Base-by-base conservation (phyloP, 2,888 invertebrate genomes). In the Xestia xanthographa region DNA sequence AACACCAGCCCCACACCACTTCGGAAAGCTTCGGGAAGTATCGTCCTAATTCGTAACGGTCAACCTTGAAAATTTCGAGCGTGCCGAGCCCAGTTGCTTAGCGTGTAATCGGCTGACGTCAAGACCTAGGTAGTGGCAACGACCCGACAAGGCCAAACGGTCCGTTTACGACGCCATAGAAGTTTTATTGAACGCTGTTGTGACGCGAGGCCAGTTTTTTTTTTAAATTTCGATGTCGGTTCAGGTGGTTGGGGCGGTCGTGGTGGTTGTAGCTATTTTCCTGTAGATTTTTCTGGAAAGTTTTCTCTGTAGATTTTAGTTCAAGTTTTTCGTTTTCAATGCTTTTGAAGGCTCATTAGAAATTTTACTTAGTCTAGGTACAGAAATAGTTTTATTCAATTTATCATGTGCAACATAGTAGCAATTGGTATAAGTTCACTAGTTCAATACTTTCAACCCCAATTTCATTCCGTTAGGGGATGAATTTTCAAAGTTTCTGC, bases 131-230 rank as follows among this genome's bases (percentile, higher is more conserved):
- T 88, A 89, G 89, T 87, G 93, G 78, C 91, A 93, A 92, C 89
- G 93, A 93, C 92, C 93, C 87, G 86, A 71, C 93, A 92, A 93
- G 93, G 93, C 92, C 92, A 92, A 90, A 79, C 72, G 79, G 87
- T 87, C 86, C 87, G 89, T 92, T 91, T 90, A 90, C 91, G 87
- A 91, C 90, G 90, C 91, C 83, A 90, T 89, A 90, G 88, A 88
- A 83, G 85, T 87, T 92, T 91, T 92, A 90, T 91, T 89, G 84
- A 87, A 87, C 34, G 82, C 81, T 79, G 84, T 81, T 84, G 88
- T 91, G 92, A 92, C 89, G 91, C 75, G 82, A 66, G 48, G 75
- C 66, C 66, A 73, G 82, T 69, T 83, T 89, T 87, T 85, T 80
- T 83, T 34, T 83, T 70, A 0, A 22, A 48, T 22, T 48, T 48